Conservation (phyloP, 2,113 vertebrate species). For the Lycaon pictus region DNA sequence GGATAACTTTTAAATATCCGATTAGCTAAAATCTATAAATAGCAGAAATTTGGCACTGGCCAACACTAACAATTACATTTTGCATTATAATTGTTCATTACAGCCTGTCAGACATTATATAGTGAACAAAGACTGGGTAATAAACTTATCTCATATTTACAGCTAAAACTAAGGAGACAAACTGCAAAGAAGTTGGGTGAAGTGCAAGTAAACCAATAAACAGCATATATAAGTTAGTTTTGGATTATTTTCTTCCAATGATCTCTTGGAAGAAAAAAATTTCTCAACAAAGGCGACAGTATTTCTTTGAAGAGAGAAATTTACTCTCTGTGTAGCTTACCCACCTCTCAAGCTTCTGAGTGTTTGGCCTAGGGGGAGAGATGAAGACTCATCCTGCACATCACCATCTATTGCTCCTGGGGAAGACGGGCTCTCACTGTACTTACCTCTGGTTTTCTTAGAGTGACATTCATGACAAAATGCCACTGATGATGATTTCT, state of each 20-base stretch:
- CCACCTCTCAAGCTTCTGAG: neutral
- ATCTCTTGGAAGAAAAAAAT: neutral
- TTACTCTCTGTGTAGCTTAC: neutral
- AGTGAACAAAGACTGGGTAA: neutral
- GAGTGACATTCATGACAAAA: neutral
- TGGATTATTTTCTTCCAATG: neutral
- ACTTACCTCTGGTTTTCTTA: neutral
- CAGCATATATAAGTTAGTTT: neutral
- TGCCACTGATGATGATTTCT: neutral
- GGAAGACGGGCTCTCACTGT: neutral
- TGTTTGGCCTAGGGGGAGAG: fast-evolving
- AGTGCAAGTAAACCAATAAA: neutral
- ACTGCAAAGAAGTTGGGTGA: neutral
- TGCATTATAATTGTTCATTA: neutral
- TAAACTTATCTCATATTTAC: slow-evolving; percentile 5
- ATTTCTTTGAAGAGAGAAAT: neutral
- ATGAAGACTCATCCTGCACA: neutral
- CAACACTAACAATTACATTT: neutral
- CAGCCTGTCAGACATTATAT: neutral
- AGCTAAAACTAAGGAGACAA: neutral
- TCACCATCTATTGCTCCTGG: neutral
- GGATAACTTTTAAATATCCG: neutral
- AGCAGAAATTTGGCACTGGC: neutral
- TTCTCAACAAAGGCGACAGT: neutral
- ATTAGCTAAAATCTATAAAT: neutral